These are phyloP conservation scores for Glyphotaelius pellucidus DNA, from an alignment of 2,888 invertebrate species.

Conservation along the genomic window DNA sequence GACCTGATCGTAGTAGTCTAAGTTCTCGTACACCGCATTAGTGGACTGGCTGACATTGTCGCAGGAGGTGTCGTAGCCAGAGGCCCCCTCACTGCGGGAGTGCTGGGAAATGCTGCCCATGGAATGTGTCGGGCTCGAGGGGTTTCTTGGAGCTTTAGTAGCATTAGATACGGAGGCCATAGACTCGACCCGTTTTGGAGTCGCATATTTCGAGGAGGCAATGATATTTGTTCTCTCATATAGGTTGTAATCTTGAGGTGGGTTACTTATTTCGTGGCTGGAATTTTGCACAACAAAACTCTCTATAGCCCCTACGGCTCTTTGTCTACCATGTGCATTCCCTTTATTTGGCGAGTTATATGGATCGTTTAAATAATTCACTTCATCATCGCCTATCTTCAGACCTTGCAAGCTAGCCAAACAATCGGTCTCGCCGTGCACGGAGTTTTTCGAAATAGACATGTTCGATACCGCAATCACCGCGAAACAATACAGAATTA, in stretches of 20 bases:
- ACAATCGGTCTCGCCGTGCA: constrained; percentile 70
- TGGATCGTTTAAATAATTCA: constrained; percentile 76
- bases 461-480: constrained; percentile 37
- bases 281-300: constrained; percentile 80
- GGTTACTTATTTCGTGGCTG: constrained; percentile 68
- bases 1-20: constrained; percentile 84
- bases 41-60: constrained; percentile 72
- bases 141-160: constrained; percentile 55
- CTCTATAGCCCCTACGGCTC: constrained; percentile 82
- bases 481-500: neutral
- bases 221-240: constrained; percentile 86
- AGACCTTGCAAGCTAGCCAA: constrained; percentile 76
- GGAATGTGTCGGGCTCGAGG: constrained; percentile 79
- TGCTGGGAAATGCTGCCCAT: constrained; percentile 80
- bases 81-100: constrained; percentile 75
- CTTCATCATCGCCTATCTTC: constrained; percentile 76
- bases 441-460: constrained; percentile 57
- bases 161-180: constrained; percentile 71
- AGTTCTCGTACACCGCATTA: constrained; percentile 86
- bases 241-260: constrained; percentile 76
- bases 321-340: constrained; percentile 73
- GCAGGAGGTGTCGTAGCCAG: constrained; percentile 75
- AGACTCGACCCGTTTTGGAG: constrained; percentile 84
- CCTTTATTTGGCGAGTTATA: constrained; percentile 72
- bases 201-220: constrained; percentile 86